Evolutionary conservation across 2,888 invertebrate species (phyloP).

Genomic region (Pheosia tremula): DNA sequence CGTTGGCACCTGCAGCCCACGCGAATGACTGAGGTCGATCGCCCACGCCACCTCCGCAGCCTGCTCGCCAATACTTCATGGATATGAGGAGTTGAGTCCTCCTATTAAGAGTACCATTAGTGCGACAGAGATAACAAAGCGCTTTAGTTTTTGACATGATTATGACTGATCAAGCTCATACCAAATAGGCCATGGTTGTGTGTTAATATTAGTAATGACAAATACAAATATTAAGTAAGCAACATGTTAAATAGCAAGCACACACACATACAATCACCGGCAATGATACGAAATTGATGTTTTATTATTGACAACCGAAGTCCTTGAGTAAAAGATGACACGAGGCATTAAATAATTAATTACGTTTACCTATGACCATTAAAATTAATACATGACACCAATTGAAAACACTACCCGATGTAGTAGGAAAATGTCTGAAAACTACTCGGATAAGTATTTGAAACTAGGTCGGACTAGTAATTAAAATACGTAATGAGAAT

Average conservation of each 20-base stretch:
- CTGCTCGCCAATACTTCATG: conserved; percentile 28
- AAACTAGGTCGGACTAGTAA: not conserved
- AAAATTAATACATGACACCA: too few relatives aligned
- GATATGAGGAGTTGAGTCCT: conserved; percentile 7
- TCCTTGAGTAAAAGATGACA: too few relatives aligned
- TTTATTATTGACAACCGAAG: too few relatives aligned
- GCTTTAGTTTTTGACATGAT: conserved; percentile 33
- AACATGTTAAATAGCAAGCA: not conserved
- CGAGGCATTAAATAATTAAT: too few relatives aligned
- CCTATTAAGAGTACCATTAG: conserved; percentile 9
- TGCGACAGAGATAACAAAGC: conserved; percentile 33
- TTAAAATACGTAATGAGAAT: conserved; percentile 8
- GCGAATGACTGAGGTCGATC: conserved; percentile 66
- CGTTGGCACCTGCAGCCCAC: conserved; percentile 81
- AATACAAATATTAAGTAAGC: conserved; percentile 4
- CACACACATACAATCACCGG: too few relatives aligned
- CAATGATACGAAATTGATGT: too few relatives aligned
- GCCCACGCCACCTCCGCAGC: conserved; percentile 60
- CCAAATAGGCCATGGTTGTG: conserved; percentile 17
- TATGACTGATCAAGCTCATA: conserved; percentile 24
- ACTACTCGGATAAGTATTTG: too few relatives aligned
- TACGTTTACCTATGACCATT: too few relatives aligned
- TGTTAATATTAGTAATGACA: conserved; percentile 7
- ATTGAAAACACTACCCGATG: too few relatives aligned
- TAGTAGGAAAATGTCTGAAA: too few relatives aligned